phyloP scores from a whole-genome alignment of 2,797 vertebrate species.

The Arrhamphus sclerolepis region DNA sequence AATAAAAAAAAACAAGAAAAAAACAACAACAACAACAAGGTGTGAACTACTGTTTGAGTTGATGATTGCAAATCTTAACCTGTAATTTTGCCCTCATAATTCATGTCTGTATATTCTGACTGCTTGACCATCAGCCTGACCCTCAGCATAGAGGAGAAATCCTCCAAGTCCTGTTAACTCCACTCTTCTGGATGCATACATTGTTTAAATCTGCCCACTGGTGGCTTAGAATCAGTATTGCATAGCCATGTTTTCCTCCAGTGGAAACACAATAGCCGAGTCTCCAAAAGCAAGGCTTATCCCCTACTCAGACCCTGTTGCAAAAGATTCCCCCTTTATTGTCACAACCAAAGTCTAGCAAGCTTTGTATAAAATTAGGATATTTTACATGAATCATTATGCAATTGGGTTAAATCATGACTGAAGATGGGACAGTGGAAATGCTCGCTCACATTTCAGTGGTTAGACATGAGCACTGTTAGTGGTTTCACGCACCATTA shows the following conservation, averaged over 20 bases:
- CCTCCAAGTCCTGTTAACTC: conserved; percentile 8
- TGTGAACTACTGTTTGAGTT: conserved; percentile 58
- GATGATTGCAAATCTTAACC: conserved; percentile 24
- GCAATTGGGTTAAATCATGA: conserved; percentile 19
- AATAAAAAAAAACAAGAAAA: conserved; percentile 39
- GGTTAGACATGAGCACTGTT: conserved; percentile 16
- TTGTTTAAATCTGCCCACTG: conserved; percentile 72
- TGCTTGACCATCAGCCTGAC: background rate
- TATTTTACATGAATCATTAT: conserved; percentile 20
- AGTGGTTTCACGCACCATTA: conserved; percentile 51
- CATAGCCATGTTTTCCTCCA: conserved; percentile 17
- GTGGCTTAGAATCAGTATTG: conserved; percentile 58
- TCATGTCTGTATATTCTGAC: conserved; percentile 51
- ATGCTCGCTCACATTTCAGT: conserved; percentile 25
- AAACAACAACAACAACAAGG: conserved; percentile 6
- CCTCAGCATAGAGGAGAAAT: conserved; percentile 12
- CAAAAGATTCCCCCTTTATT: conserved; percentile 16
- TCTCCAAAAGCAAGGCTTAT: background rate
- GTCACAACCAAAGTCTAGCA: conserved; percentile 1
- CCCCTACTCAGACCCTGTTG: background rate
- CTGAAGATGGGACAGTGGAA: conserved; percentile 48
- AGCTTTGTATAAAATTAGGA: too few relatives aligned
- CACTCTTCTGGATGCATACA: conserved; percentile 20
- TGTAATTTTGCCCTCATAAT: conserved; percentile 52
- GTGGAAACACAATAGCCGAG: too few relatives aligned